Evolutionary conservation across 2,797 vertebrate species (phyloP), one percentile per base, ranked within the genome.

Genomic region (Phoebastria nigripes): DNA sequence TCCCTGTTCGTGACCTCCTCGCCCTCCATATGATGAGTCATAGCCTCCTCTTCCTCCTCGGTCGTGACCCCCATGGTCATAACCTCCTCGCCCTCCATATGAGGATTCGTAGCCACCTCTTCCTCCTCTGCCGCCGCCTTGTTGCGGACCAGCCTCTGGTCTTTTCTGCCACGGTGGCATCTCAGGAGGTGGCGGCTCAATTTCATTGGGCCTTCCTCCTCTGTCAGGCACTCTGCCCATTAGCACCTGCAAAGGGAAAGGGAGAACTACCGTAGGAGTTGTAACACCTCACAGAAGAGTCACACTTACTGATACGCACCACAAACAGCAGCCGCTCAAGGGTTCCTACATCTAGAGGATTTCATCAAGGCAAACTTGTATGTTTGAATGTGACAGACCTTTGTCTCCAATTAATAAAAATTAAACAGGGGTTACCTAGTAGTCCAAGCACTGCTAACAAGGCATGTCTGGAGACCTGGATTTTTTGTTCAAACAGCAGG

Each of bases 81-180:
- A 96, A 91, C 97, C 96, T 86, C 98, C 97, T 97, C 98, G 91
- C 79, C 98, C 98, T 96, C 98, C 98, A 8, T 98, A 96, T n/a
- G 95, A 96, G 87, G 94, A 94, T 54, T 97, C 97, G 0, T 95
- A 97, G 92, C 98, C 98, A 86, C 97, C 97, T 95, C 97, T 97
- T 74, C 98, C 98, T 87, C 98, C 98, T 95, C 98, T 98, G 93
- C 98, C 95, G 15, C 98, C 98, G 2, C 98, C 97, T 31, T 98
- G 98, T 47, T 98, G 99, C 0, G 98, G 98, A 61, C 98, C 97
- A 33, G 98, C 98, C 84, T 99, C 99, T 85, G 99, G 99, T 85
- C 99, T 99, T 93, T 99, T 99, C 97, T 99, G 99, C 99, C 99
- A 99, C 0, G 99, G 99, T 4, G 99, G 99, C 99, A 99, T 99